These are phyloP conservation scores for Gymnobelideus leadbeateri DNA, from an alignment of 2,113 vertebrate genomes.

Conservation along the genomic window DNA sequence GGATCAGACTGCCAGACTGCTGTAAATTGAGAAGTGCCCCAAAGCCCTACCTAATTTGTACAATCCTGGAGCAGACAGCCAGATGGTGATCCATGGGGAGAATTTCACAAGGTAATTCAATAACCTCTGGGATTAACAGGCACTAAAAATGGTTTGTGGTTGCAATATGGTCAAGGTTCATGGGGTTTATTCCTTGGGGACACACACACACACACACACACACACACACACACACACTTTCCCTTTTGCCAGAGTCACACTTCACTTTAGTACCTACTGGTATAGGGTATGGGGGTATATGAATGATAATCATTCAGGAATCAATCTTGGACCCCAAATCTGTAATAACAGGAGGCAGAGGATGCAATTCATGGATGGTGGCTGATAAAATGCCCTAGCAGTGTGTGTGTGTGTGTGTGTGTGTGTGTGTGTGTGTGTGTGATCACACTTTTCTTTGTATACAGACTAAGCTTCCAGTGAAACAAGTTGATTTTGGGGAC, in stretches of 20 bases:
- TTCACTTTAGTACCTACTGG: not conserved
- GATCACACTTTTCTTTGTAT: not conserved
- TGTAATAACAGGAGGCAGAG: not conserved
- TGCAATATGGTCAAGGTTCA: not conserved
- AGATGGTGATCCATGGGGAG: slow-evolving; percentile 65
- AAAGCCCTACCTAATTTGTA: slow-evolving; percentile 8
- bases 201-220: not conserved
- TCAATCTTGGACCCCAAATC: not conserved
- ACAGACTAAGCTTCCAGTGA: not conserved
- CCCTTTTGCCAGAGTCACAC: not conserved
- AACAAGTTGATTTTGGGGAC: not conserved
- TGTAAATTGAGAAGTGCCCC: slow-evolving; percentile 60
- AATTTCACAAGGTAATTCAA: slow-evolving; percentile 62
- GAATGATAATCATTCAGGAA: not conserved
- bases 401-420: too few species aligned
- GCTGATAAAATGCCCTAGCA: not conserved
- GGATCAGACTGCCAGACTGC: slow-evolving; percentile 59
- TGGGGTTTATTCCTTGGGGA: not conserved
- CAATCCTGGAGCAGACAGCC: slow-evolving; percentile 44
- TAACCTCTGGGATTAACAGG: slow-evolving; percentile 50
- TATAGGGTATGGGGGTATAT: not conserved
- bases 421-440: too few species aligned
- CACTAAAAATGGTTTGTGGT: slow-evolving; percentile 12
- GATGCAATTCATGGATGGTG: not conserved
- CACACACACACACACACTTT: rapidly evolving